These are phyloP conservation scores for Drosophila merina DNA, from an alignment of 2,888 invertebrate genomes.

Conservation along the genomic window DNA sequence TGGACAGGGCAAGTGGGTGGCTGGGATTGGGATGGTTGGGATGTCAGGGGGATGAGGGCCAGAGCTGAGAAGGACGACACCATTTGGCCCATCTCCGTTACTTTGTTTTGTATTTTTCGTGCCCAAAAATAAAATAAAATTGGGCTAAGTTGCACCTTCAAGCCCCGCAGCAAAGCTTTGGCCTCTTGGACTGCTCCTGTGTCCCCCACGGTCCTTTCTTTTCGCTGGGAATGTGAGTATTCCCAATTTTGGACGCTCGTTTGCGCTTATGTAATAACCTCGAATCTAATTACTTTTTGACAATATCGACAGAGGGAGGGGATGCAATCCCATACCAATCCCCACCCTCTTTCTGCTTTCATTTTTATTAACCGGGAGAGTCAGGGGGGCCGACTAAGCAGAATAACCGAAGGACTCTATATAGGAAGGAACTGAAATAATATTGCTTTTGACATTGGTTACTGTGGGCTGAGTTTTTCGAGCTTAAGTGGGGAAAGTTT, in stretches of 20 bases:
- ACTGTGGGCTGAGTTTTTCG: conserved; percentile 3
- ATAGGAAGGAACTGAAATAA: conserved; percentile 27
- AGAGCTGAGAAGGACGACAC: conserved; percentile 46
- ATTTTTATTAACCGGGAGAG: conserved; percentile 39
- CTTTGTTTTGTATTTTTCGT: conserved; percentile 71
- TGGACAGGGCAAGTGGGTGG: conserved; percentile 7
- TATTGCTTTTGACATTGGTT: conserved; percentile 39
- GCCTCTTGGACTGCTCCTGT: conserved; percentile 16
- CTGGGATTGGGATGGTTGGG: not conserved
- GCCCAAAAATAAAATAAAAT: conserved; percentile 66
- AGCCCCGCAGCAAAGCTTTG: conserved; percentile 3
- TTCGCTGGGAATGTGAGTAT: conserved; percentile 19
- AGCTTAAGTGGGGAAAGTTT: conserved; percentile 14
- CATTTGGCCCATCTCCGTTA: conserved; percentile 45
- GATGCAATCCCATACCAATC: not conserved
- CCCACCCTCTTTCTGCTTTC: conserved; percentile 32
- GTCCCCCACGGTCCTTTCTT: conserved; percentile 3
- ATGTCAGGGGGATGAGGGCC: not conserved
- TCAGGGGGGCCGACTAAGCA: not conserved
- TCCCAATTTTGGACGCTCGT: conserved; percentile 57
- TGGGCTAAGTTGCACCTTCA: conserved; percentile 16
- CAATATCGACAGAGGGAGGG: conserved; percentile 56
- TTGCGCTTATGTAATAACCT: conserved; percentile 77
- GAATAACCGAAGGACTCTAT: conserved; percentile 36
- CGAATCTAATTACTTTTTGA: conserved; percentile 81